Evolutionary conservation across 1,140 invertebrate genomes (phyloP).

Genomic region (Bombyx mori): DNA sequence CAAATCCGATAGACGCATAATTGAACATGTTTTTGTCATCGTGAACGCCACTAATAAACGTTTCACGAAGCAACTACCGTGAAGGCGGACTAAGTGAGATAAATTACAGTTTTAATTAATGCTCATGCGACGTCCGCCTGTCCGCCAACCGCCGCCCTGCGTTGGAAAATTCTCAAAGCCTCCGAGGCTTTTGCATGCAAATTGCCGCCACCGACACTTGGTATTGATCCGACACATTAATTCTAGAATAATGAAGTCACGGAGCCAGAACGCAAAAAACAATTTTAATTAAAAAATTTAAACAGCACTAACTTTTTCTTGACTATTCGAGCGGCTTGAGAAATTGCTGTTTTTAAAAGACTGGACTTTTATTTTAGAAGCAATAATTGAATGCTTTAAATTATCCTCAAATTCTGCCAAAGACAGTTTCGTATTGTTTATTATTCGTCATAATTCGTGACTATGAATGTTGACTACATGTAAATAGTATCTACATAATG

Average conservation of each 20-base stretch:
- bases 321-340: too few relatives aligned
- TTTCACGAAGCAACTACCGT: slow-evolving; percentile 12
- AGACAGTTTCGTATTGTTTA: too few relatives aligned
- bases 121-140: slow-evolving; percentile 19
- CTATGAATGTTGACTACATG: too few relatives aligned
- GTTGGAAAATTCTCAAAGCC: slow-evolving; percentile 27
- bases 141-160: slow-evolving; percentile 11
- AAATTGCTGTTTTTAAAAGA: too few relatives aligned
- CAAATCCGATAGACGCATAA: background rate
- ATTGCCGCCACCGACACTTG: slow-evolving; percentile 16
- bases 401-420: too few relatives aligned
- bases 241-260: slow-evolving; percentile 1
- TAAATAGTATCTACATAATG: too few relatives aligned
- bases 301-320: background rate
- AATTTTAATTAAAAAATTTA: background rate
- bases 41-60: slow-evolving; percentile 13
- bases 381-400: too few relatives aligned
- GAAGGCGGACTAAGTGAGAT: slow-evolving; percentile 29
- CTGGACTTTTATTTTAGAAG: too few relatives aligned
- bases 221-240: slow-evolving; percentile 21
- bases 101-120: slow-evolving; percentile 49
- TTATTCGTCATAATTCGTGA: too few relatives aligned
- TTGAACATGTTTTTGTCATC: slow-evolving; percentile 4
- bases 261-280: background rate
- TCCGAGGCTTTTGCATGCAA: slow-evolving; percentile 27